Base-by-base conservation (phyloP, 53 echinoderm and acorn worm genomes). In the Holothuria scabra region DNA sequence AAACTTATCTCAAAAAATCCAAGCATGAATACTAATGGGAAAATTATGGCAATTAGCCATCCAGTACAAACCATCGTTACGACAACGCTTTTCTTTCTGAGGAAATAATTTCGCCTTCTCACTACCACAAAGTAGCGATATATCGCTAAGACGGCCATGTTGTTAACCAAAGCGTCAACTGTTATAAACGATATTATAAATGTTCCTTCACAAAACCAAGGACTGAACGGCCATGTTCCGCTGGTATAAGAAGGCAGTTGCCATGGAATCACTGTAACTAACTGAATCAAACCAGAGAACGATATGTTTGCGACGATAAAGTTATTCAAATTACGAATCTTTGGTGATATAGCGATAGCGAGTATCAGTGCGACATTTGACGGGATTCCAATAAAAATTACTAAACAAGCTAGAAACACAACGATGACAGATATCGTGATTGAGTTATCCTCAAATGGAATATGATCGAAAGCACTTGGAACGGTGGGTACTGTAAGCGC, bases 81-180 rank as follows among this genome's bases (percentile, higher is more conserved):
- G 28, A 78, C 78, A 29, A 78, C 57, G 20, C 28, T 28, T 31
- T 78, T 78, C 56, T 31, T 56, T 56, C 52, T 56, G 12, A 78
- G 58, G 13, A 78, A 78, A 56, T 78, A 78, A 56, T 78, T 78
- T 8, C 29, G 28, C 58, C 78, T 30, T 18, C 78, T 55, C 25
- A 78, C 78, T 30, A 78, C 78, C 1, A 78, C 78, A 20, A 78
- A 78, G 56, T 78, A 78, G 2, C 78, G 78, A 46, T 78, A 78
- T 57, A 78, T 78, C 0, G 78, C 78, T 16, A 78, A 32, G 16
- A 78, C 55, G 28, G 59, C 58, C 78, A 78, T 78, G 28, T 78
- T 78, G 78, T 78, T 78, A 21, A 78, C 78, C 5, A 78, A 56
- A 5, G 56, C 78, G 32, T 78, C 78, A 14, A 78, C 58, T 12